Percentiles rank a stretch among this genome's conserved stretches.
These are phyloP conservation scores for Caloenas nicobarica DNA, from an alignment of 2,113 vertebrate genomes.

Conservation along the genomic window DNA sequence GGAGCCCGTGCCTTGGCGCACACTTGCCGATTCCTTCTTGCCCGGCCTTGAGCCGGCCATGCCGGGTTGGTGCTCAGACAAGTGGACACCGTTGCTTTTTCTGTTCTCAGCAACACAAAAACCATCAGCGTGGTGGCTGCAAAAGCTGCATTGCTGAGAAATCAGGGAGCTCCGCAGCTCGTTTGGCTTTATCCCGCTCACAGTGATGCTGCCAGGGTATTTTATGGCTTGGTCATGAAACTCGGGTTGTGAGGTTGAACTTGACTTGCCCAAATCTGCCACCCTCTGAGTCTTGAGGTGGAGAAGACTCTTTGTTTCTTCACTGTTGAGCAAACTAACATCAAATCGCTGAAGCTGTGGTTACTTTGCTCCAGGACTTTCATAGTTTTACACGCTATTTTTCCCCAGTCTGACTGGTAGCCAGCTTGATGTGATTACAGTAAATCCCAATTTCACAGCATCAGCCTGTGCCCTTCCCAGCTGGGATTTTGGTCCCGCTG, in stretches of 20 bases:
- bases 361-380: neutral
- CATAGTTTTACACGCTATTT: neutral
- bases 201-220: neutral
- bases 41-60: rapidly evolving
- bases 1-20: neutral
- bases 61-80: neutral
- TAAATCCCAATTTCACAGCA: neutral
- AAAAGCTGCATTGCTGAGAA: neutral
- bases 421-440: neutral
- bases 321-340: neutral
- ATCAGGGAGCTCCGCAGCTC: neutral
- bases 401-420: neutral
- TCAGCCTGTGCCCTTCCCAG: neutral
- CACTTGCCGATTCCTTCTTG: neutral
- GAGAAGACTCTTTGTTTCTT: neutral
- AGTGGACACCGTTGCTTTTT: neutral
- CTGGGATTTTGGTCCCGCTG: neutral
- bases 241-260: neutral
- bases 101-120: neutral
- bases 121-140: neutral
- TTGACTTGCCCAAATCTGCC: neutral
- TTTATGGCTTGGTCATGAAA: neutral
- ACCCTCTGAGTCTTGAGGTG: neutral
- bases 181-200: neutral
- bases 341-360: neutral